Percentiles rank a stretch among this genome's conserved stretches.
These are phyloP conservation scores for Bacillus rossius DNA, from an alignment of 1,140 invertebrate genomes.

Conservation along the genomic window DNA sequence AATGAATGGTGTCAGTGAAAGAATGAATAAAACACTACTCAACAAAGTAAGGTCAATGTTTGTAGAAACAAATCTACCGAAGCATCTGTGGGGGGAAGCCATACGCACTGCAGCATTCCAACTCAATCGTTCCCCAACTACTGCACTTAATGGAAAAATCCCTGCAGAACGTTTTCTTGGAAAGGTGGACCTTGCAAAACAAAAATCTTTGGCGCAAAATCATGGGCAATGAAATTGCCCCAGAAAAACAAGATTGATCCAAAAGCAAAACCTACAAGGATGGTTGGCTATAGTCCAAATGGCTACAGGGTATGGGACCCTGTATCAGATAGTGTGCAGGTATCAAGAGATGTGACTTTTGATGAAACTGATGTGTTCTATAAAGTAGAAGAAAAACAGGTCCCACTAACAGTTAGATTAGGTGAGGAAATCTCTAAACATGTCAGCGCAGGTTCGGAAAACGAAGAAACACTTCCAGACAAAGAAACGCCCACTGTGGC, in stretches of 20 bases:
- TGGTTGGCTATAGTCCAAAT: too few species aligned
- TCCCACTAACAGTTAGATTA: too few species aligned
- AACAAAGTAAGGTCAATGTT: slow-evolving; percentile 31
- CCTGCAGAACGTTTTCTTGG: slow-evolving; percentile 31
- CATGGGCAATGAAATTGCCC: background rate
- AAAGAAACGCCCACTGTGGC: too few species aligned
- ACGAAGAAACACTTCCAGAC: too few species aligned
- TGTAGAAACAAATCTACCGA: slow-evolving; percentile 17
- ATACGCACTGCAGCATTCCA: slow-evolving; percentile 33
- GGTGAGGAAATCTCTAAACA: too few species aligned
- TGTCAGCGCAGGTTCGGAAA: too few species aligned
- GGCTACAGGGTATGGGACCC: too few species aligned
- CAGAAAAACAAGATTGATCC: slow-evolving; percentile 15
- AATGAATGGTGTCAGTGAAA: slow-evolving; percentile 39
- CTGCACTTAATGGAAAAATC: slow-evolving; percentile 23
- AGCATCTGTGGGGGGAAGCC: slow-evolving; percentile 34
- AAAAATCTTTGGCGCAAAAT: slow-evolving; percentile 20
- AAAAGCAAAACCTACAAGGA: slow-evolving; percentile 20
- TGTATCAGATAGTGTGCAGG: too few species aligned
- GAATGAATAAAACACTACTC: slow-evolving; percentile 37
- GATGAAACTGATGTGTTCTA: too few species aligned
- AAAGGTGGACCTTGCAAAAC: slow-evolving; percentile 20
- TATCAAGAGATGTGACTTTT: too few species aligned
- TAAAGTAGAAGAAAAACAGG: too few species aligned
- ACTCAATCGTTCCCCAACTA: slow-evolving; percentile 33